phyloP scores from a whole-genome alignment of 30 jellyfish, hydroid and myxozoan genomes.

The Aurelia aurita complex sp. Pacific region DNA sequence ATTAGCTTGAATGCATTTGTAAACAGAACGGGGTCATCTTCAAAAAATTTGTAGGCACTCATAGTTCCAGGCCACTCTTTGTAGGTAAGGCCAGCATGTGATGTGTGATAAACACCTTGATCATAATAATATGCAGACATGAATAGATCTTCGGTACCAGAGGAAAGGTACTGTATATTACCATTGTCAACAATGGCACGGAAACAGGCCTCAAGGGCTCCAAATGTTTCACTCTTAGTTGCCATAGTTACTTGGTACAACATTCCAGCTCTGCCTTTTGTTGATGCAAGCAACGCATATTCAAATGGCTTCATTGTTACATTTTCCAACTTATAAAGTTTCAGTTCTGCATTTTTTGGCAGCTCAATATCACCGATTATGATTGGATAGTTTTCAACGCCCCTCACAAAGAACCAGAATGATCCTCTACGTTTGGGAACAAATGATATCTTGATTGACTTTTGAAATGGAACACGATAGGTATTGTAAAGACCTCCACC shows the following conservation, averaged over 20 bases:
- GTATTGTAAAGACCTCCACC: conserved; percentile 75
- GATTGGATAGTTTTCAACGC: conserved; percentile 53
- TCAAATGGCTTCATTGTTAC: conserved; percentile 17
- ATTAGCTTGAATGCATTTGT: conserved; percentile 36
- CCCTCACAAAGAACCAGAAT: conserved; percentile 62
- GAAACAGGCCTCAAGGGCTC: conserved; percentile 54
- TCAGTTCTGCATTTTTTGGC: no score
- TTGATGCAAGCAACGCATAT: conserved; percentile 34
- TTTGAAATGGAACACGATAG: conserved; percentile 47
- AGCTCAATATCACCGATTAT: no score
- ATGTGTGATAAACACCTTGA: conserved; percentile 62
- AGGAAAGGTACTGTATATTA: conserved; percentile 45
- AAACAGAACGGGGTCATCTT: conserved; percentile 58
- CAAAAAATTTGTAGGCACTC: conserved; percentile 78
- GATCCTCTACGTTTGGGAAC: conserved; percentile 7
- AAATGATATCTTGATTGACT: conserved; percentile 40
- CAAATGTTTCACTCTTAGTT: conserved; percentile 25
- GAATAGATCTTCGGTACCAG: conserved; percentile 50
- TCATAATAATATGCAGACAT: conserved; percentile 63
- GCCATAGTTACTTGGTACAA: conserved; percentile 61
- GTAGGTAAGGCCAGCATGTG: conserved; percentile 64
- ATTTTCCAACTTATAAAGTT: conserved; percentile 38
- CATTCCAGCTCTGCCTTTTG: conserved; percentile 47
- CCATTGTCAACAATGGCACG: conserved; percentile 19
- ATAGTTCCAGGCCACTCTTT: conserved; percentile 51